Percentiles rank a stretch among this genome's conserved stretches.
Conservation (phyloP, 2,888 invertebrate species). For the Acanthosoma haemorrhoidale region DNA sequence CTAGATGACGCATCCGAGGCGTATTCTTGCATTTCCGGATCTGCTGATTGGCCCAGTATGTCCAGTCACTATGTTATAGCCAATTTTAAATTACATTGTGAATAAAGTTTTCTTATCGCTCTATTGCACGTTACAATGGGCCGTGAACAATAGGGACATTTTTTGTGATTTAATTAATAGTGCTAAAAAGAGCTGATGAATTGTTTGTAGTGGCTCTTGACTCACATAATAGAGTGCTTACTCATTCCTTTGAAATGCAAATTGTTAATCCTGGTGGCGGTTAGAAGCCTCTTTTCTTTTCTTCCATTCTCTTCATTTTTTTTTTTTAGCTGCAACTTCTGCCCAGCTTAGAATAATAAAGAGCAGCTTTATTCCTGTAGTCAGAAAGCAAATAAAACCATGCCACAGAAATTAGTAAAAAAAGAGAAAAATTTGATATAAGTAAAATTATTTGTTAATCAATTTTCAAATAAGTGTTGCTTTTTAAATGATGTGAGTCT, state of each 20-base stretch:
- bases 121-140: no score
- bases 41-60: no score
- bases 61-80: no score
- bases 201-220: slow-evolving; percentile 7
- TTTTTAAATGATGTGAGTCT: no score
- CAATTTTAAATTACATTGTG: no score
- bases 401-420: no score
- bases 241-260: slow-evolving; percentile 10
- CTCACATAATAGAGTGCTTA: slow-evolving; percentile 1
- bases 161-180: slow-evolving; percentile 4
- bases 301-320: neutral
- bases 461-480: no score
- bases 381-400: neutral
- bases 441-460: no score
- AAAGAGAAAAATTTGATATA: no score
- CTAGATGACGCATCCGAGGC: no score
- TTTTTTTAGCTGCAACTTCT: neutral
- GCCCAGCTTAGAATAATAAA: neutral
- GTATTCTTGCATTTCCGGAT: no score
- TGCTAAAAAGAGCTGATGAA: neutral
- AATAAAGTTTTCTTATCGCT: no score
- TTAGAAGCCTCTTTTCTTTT: neutral
- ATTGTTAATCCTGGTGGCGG: neutral
- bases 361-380: neutral
- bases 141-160: neutral